Evolutionary conservation across 2,888 invertebrate genomes (phyloP).

Genomic region (Aphidoletes aphidimyza): DNA sequence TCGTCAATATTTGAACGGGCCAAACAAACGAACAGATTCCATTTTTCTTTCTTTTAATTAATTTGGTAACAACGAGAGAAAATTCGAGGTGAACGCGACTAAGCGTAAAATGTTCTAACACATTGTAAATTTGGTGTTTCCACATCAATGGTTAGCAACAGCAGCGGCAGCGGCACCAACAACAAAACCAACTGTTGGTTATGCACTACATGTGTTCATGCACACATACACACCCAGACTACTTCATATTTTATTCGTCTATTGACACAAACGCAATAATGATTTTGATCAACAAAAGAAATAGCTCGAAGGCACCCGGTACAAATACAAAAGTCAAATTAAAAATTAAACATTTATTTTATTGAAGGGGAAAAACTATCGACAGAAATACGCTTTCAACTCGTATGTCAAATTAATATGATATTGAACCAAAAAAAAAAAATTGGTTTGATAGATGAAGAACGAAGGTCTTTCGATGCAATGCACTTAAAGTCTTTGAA

Average conservation of each 20-base stretch:
- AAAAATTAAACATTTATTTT: conserved; percentile 52
- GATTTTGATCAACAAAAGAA: conserved; percentile 29
- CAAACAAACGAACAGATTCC: not conserved
- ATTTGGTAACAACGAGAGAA: not conserved
- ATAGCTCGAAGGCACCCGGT: not conserved
- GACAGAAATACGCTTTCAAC: not conserved
- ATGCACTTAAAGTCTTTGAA: not conserved
- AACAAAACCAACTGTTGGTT: conserved; percentile 39
- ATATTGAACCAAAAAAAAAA: conserved; percentile 9
- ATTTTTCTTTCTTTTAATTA: conserved; percentile 24
- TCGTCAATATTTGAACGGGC: not conserved
- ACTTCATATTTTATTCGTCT: not conserved
- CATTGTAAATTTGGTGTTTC: conserved; percentile 34
- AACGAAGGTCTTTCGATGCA: not conserved
- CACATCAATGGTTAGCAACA: conserved; percentile 32
- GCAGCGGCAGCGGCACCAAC: too few species aligned
- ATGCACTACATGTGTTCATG: not conserved
- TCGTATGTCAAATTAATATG: conserved; percentile 25
- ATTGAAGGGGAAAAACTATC: conserved; percentile 2
- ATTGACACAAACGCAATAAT: conserved; percentile 23
- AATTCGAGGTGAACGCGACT: not conserved
- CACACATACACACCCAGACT: not conserved
- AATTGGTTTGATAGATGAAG: conserved; percentile 4
- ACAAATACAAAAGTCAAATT: conserved; percentile 45
- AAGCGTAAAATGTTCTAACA: conserved; percentile 50